Evolutionary conservation across 2,888 invertebrate genomes (phyloP).

Genomic region (Pristionchus exspectatus): DNA sequence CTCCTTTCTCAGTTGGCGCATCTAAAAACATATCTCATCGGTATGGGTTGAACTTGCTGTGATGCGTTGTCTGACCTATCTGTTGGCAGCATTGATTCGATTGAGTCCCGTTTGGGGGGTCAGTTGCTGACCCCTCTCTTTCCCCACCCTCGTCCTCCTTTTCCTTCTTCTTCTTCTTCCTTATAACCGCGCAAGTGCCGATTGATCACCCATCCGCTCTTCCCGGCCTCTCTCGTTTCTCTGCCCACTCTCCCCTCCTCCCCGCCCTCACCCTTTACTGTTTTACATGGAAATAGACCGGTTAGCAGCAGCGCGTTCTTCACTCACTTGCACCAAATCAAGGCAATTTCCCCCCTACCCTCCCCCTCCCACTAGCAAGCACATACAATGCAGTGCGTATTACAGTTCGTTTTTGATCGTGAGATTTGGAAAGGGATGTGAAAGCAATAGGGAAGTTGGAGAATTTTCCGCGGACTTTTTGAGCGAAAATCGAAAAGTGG

Average conservation of each 20-base stretch:
- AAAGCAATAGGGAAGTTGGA: too few species aligned
- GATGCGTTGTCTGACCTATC: neutral
- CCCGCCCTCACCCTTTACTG: constrained; percentile 9
- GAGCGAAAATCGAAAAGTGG: too few species aligned
- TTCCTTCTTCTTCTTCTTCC: neutral
- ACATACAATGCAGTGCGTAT: neutral
- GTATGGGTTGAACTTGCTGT: neutral
- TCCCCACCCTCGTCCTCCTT: neutral
- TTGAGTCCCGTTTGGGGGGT: neutral
- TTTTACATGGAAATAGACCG: constrained; percentile 43
- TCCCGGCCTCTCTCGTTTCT: neutral
- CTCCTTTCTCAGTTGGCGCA: neutral
- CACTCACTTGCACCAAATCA: constrained; percentile 6
- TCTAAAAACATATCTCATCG: neutral
- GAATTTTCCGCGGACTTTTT: too few species aligned
- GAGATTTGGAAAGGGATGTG: neutral
- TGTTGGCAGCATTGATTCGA: neutral
- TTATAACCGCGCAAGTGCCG: neutral
- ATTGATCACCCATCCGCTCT: neutral
- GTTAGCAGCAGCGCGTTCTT: neutral
- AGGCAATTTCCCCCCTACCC: neutral
- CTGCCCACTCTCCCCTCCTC: neutral
- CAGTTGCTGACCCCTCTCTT: neutral
- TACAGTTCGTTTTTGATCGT: neutral
- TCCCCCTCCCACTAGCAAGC: neutral